Evolutionary conservation across 2,888 invertebrate genomes (phyloP), one percentile per base, ranked within the genome.

Genomic region (Phasia obesa): DNA sequence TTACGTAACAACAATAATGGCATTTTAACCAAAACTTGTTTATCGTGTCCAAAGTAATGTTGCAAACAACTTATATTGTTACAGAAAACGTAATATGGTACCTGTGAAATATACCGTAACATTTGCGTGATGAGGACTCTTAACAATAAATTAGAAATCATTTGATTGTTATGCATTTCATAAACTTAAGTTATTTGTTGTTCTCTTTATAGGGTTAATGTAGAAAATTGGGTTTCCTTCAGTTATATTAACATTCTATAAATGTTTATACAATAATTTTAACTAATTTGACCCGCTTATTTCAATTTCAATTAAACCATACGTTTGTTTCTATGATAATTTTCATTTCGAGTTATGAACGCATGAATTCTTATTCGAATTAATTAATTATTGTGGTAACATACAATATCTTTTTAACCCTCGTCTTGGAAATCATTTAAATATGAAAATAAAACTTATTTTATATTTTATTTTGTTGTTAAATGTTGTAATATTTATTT

Each of bases 241-340:
- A 81, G 71, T 49, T 59, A 80, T 25, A 85, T 55, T 51, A 19
- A 42, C 15, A 79, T 38, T 75, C 44, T 21, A 17, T 53, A 23
- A 80, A 76, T 89, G 88, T 89, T 88, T 87, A 87, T 88, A 81
- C 86, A 88, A 87, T 88, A 87, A 87, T 88, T 90, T 89, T 88
- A 88, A 89, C 87, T 88, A 89, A 90, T 89, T 90, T 89, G 90
- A 90, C 89, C 89, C 90, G 90, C 88, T 88, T 89, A 86, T 88
- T 88, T 87, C 51, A 70, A 75, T 75, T 78, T 62, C 75, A 76
- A 73, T 75, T 69, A 70, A 65, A 60, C 55, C 27, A 57, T 51
- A 75, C 69, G 86, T 76, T 78, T 73, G 84, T 76, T 86, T 84
- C 42, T 69, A 81, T 77, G 85, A 84, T 84, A 42, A 81, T 60